Percentiles rank a stretch among this genome's conserved stretches.
phyloP scores from a whole-genome alignment of 1,140 invertebrate genomes.

The Drosophila truncata region DNA sequence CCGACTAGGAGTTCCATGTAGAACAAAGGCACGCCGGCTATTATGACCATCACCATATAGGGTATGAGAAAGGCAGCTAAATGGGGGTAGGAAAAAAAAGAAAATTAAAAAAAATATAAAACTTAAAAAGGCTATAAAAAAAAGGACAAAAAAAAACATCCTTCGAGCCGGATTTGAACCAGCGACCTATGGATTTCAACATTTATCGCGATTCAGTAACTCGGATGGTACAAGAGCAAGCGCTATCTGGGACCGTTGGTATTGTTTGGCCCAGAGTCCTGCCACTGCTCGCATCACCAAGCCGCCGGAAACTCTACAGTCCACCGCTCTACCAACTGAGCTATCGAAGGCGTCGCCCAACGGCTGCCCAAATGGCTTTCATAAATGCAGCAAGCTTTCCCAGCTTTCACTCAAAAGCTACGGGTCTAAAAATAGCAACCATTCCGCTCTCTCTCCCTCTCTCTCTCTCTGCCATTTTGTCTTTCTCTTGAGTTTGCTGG shows the following conservation, averaged over 20 bases:
- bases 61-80: conserved; percentile 92
- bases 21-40: conserved; percentile 95
- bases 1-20: conserved; percentile 95
- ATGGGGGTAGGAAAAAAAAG: conserved; percentile 86
- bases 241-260: conserved; percentile 53
- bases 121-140: not conserved
- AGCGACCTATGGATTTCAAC: conserved; percentile 89
- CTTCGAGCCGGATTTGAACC: conserved; percentile 91
- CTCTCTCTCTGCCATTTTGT: too few species aligned
- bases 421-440: conserved; percentile 52
- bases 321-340: conserved; percentile 96
- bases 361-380: conserved; percentile 17
- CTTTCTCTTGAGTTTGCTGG: conserved; percentile 20
- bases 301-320: conserved; percentile 88
- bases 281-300: conserved; percentile 61
- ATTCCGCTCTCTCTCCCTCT: conserved; percentile 24
- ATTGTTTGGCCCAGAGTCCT: conserved; percentile 59
- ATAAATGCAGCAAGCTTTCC: conserved; percentile 37
- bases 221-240: conserved; percentile 60
- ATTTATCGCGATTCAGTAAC: conserved; percentile 54
- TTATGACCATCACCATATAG: conserved; percentile 90
- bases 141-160: conserved; percentile 71
- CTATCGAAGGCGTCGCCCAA: conserved; percentile 89
- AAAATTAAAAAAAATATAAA: conserved; percentile 78
- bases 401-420: conserved; percentile 78